phyloP scores from a whole-genome alignment of 2,797 vertebrate genomes.

The Distichodus sexfasciatus region DNA sequence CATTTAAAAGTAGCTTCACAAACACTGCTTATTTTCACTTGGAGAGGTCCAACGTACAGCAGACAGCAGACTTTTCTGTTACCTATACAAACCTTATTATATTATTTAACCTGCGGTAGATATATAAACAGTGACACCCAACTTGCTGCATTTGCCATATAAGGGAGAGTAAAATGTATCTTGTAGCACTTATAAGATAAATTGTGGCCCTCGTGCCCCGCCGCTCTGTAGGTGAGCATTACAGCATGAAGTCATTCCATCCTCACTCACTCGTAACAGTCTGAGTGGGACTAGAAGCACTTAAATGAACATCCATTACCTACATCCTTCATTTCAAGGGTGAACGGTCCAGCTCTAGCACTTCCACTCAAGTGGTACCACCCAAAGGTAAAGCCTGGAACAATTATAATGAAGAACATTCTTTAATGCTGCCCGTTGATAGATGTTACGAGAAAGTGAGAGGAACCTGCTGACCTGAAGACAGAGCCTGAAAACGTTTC shows the following conservation, averaged over 20 bases:
- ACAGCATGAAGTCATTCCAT: slow-evolving; percentile 13
- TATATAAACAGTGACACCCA: no score
- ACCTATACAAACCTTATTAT: no score
- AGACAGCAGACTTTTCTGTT: no score
- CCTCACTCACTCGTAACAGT: slow-evolving; percentile 19
- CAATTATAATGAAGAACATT: slow-evolving; percentile 25
- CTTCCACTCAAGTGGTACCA: slow-evolving; percentile 37
- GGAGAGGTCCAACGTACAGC: no score
- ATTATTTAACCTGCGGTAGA: no score
- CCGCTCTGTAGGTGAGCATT: slow-evolving; percentile 10
- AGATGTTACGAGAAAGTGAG: not conserved
- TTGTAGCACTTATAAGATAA: not conserved
- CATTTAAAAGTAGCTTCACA: no score
- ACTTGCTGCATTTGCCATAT: not conserved
- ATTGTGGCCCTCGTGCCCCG: not conserved
- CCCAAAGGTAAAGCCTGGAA: slow-evolving; percentile 32
- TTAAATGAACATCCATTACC: slow-evolving; percentile 41
- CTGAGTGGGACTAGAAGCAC: slow-evolving; percentile 26
- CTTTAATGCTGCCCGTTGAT: slow-evolving; percentile 1
- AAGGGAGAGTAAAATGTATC: not conserved
- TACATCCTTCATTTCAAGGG: slow-evolving; percentile 33
- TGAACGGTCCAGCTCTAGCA: slow-evolving; percentile 25
- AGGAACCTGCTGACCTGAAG: not conserved
- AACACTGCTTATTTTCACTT: no score
- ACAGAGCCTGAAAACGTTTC: not conserved